Base-by-base conservation (phyloP, 2,797 vertebrate genomes). In the Chaunax sp. region DNA sequence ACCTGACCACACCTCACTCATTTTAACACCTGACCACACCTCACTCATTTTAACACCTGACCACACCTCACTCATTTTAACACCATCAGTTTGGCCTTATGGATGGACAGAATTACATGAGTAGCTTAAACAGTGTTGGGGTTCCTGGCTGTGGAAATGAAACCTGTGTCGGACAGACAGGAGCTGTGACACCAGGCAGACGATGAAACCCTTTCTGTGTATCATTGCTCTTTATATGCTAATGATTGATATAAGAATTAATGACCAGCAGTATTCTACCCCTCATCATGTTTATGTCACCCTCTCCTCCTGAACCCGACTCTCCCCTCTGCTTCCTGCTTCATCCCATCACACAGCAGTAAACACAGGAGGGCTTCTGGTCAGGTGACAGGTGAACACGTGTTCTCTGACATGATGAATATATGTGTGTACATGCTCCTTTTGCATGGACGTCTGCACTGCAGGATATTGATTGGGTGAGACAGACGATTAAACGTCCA, bases 401-500 rank as follows among this genome's bases (percentile, higher is more conserved):
- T 46, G 64, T 53, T 16, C 16, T 28, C 33, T 13, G 43, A 53
- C 16, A 41, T 28, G 44, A 23, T 44, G 47, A 55, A 61, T 62
- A 44, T 50, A 37, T 23, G 16, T 55, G 58, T 66, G 72, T 68
- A 51, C 53, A 53, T 47, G 60, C 41, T 37, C 19, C 15, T 51
- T 23, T 22, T 10, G 38, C 16, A 30, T 1, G 9, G 14, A 19
- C 22, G 44, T 10, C 23, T 18, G 26, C n/a, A 56, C 1, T 28
- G 43, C 16, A 25, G 54, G 49, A 20, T 53, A 79, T 66, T 76
- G 69, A 84, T 82, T 76, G 12, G 2, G 38, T 11, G 11, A 72
- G 30, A 72, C 20, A 56, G 61, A 70, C 77, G 49, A 75, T 86
- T 78, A 85, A 81, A 35, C 30, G 45, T 66, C 43, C 58, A 51